Base-by-base conservation (phyloP, 2,797 vertebrate genomes). In the Coilia nasus region DNA sequence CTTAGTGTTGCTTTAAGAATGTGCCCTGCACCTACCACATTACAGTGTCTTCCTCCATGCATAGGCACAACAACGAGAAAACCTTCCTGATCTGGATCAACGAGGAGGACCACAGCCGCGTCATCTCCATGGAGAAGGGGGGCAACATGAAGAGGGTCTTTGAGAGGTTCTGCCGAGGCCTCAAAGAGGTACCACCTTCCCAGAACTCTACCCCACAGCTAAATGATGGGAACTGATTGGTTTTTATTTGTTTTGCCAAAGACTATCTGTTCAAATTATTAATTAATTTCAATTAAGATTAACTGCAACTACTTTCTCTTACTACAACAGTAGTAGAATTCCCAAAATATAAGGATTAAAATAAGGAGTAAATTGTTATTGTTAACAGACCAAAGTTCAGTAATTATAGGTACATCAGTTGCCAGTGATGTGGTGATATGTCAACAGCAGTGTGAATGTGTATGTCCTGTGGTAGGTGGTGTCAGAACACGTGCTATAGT, bases 111-210 rank as follows among this genome's bases (percentile, higher is more conserved):
- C 96, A 97, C 89, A 96, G 95, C 84, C 93, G 96, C 84, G 95
- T 97, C 81, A 97, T 97, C 90, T 97, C 96, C 75, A 97, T 97
- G 96, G 96, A 97, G 88, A 97, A 96, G 81, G 95, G 96, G 15
- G 96, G 96, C 83, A 97, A 97, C 83, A 97, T 97, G 96, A 96
- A 96, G 85, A 90, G 96, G 3, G 96, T 97, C 56, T 97, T 97
- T 92, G 96, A 97, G 82, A 93, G 96, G 46, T 97, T 97, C 93
- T 97, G 96, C 87, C 93, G 92, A 82, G 96, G 96, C 87, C 92
- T 97, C 12, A 95, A 95, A 91, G 95, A 97, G 91, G 96, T 97
- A 94, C 75, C 25, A 25, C 46, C 25, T 14, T 67, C 3, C 11
- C 25, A 12, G 14, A 67, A 64, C 60, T 25, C 6, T n/a, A 6